Conservation (phyloP, 2,797 vertebrate species). For the Dryobates pubescens region DNA sequence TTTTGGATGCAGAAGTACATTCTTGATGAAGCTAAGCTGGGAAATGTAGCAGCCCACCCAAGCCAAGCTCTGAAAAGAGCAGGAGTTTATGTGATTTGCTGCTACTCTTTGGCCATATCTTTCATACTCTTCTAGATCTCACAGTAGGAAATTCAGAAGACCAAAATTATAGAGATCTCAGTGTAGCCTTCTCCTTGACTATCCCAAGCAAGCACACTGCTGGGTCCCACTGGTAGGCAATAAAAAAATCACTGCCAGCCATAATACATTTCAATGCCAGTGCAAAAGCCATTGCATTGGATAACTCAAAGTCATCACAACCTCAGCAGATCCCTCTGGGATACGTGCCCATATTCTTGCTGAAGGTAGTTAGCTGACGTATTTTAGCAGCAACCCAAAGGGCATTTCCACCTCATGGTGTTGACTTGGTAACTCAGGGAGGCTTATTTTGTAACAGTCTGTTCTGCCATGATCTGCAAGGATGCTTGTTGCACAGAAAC, state of each 20-base stretch:
- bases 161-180: background rate
- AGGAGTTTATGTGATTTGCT: background rate
- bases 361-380: background rate
- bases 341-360: background rate
- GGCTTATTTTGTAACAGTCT: background rate
- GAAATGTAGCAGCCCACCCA: background rate
- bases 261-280: background rate
- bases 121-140: background rate
- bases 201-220: background rate
- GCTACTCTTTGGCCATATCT: background rate
- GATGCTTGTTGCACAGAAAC: fast-evolving
- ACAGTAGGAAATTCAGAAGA: background rate
- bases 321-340: background rate
- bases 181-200: background rate
- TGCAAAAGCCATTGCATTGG: background rate
- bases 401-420: fast-evolving
- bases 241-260: background rate
- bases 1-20: background rate
- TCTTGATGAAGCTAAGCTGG: background rate
- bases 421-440: background rate
- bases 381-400: background rate
- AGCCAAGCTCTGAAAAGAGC: background rate
- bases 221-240: background rate
- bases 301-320: background rate
- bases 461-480: background rate